Conservation (phyloP, 2,113 vertebrate species). For the Nipponia nippon region DNA sequence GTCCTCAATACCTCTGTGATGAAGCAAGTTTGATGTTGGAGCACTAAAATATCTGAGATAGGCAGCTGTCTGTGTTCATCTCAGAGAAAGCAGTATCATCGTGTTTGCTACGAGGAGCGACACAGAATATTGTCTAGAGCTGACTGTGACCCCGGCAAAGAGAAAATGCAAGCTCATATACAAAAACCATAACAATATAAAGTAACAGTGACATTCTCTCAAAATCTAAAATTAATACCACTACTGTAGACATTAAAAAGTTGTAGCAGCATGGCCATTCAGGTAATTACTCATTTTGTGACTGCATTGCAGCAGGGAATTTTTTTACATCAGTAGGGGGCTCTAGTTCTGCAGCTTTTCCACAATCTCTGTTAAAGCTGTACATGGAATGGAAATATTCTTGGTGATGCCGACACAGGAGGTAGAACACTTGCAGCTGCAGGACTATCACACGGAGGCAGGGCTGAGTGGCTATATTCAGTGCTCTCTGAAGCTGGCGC, state of each 20-base stretch:
- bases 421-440: not conserved
- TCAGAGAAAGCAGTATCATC: not conserved
- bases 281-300: not conserved
- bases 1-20: not conserved
- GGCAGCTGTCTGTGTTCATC: slow-evolving; percentile 18
- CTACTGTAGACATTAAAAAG: not conserved
- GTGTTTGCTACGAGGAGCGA: not conserved
- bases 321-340: not conserved
- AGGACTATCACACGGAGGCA: not conserved
- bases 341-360: not conserved
- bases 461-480: not conserved
- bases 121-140: not conserved
- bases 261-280: not conserved
- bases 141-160: not conserved
- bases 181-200: not conserved
- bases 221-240: not conserved
- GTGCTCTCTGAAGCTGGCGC: not conserved
- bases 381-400: not conserved
- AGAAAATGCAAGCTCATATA: not conserved
- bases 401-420: not conserved
- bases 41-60: not conserved
- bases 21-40: not conserved
- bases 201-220: not conserved
- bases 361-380: not conserved
- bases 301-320: not conserved